A percentile compares a stretch with the other conserved stretches of the same genome.
Evolutionary conservation across 1,140 invertebrate genomes (phyloP).

Genomic region (Hylaeus anthracinus): DNA sequence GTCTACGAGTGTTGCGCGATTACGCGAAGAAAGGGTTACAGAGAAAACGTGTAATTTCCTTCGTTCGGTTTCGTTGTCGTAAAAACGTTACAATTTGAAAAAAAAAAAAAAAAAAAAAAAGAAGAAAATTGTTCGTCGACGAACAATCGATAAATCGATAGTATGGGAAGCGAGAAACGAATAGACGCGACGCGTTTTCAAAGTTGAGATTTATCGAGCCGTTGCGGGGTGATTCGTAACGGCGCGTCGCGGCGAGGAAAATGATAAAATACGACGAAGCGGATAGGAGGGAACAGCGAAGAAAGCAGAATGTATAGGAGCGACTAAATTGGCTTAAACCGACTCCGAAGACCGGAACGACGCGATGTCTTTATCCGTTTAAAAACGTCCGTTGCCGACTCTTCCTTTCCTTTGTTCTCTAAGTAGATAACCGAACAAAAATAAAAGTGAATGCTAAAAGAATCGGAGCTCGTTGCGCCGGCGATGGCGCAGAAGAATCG

Average conservation of each 20-base stretch:
- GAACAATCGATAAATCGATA: too few species aligned
- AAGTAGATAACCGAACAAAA: conserved; percentile 20
- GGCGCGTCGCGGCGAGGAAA: neutral
- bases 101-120: too few species aligned
- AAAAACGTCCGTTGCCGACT: conserved; percentile 29
- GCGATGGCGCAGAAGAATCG: conserved; percentile 34
- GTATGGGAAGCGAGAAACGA: too few species aligned
- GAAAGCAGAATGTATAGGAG: conserved; percentile 40
- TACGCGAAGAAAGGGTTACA: neutral
- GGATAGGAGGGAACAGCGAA: neutral
- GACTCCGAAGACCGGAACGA: conserved; percentile 44
- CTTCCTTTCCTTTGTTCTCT: neutral
- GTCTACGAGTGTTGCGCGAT: neutral
- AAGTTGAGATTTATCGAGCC: neutral
- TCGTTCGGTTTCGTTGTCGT: neutral
- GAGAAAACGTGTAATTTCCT: neutral
- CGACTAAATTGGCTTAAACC: conserved; percentile 67
- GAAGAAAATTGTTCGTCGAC: too few species aligned
- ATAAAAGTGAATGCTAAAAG: conserved; percentile 17
- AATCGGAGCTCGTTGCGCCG: conserved; percentile 15
- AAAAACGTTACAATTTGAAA: too few species aligned
- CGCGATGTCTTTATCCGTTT: conserved; percentile 64
- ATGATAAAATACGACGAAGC: neutral
- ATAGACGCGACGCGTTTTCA: too few species aligned
- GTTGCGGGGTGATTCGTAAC: neutral